Conservation (phyloP, 2,797 vertebrate species). For the Oryzias sinensis region DNA sequence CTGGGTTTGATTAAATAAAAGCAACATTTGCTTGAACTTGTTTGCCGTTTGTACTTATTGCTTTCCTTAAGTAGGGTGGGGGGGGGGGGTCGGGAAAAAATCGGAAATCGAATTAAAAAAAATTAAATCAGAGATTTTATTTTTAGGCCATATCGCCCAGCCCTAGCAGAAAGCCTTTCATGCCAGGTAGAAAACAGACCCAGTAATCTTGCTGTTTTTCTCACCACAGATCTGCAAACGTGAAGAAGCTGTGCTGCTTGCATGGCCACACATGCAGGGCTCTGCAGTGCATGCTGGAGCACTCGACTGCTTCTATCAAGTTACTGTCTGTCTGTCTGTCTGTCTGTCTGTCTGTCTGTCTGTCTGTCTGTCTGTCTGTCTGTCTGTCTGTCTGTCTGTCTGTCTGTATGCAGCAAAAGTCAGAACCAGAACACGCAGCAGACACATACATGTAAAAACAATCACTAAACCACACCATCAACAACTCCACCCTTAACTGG, state of each 20-base stretch:
- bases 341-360: background rate
- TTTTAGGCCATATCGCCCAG: no score
- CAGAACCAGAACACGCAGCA: background rate
- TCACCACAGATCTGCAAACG: conserved; percentile 11
- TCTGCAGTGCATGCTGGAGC: conserved; percentile 16
- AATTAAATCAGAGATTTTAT: no score
- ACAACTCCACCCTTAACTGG: conserved; percentile 1
- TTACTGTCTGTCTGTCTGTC: conserved; percentile 5
- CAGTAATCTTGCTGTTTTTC: background rate
- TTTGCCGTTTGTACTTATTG: no score
- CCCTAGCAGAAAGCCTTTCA: background rate
- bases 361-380: background rate
- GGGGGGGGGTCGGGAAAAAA: no score
- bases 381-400: background rate
- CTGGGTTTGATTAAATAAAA: no score
- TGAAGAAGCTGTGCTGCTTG: conserved; percentile 18
- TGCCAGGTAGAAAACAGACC: no score
- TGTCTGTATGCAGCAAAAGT: background rate
- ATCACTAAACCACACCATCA: no score
- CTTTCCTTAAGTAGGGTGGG: no score
- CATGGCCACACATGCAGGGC: conserved; percentile 40
- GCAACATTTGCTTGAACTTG: no score
- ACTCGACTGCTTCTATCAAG: conserved; percentile 34
- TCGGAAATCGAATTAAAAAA: no score
- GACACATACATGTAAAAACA: no score